Base-by-base conservation (phyloP, 2,888 invertebrate species). In the Augochlorella aurata region DNA sequence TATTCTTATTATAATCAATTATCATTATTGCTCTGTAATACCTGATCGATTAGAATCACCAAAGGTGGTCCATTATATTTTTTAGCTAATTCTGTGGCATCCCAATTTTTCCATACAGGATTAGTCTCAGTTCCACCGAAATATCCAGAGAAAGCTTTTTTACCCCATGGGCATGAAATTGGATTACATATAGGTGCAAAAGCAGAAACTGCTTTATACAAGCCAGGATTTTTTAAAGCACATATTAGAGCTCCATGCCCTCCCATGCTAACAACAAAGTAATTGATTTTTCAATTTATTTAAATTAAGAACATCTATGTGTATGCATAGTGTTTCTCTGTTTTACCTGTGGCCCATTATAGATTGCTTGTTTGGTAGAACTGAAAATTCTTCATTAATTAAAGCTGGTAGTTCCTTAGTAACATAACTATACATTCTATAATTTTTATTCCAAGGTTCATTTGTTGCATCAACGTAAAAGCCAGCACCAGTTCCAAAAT, bases 121-220 rank as follows among this genome's bases (percentile, higher is more conserved):
- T 87, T 87, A 38, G 95, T 94, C 87, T 96, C 95, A 77, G 95
- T 94, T 9, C 95, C 94, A 14, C 97, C 97, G 71, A 98, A 93
- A 92, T 98, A 98, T 0, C 97, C 97, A 74, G 94, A 94, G 77
- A 99, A 97, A 5, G 97, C 97, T 92, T 98, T 98, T 58, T 95
- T 94, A 0, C 99, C 99, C 98, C 98, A 99, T 0, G 96, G 95
- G 87, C 97, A 97, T 74, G 96, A 94, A 3, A 94, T 95, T 0
- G 99, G 99, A 94, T 99, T 98, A 87, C 97, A 96, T 90, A 99
- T 98, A 0, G 99, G 99, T 5, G 99, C 96, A 95, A 99, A 99
- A 8, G 98, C 98, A 84, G 99, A 98, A 0, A 98, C 98, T 12
- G 97, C 96, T 90, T 96, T 96, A 94, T 97, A 99, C 78, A 97